Percentiles rank a stretch among this genome's conserved stretches.
Conservation (phyloP, 1,140 invertebrate species). For the Lerema accius region DNA sequence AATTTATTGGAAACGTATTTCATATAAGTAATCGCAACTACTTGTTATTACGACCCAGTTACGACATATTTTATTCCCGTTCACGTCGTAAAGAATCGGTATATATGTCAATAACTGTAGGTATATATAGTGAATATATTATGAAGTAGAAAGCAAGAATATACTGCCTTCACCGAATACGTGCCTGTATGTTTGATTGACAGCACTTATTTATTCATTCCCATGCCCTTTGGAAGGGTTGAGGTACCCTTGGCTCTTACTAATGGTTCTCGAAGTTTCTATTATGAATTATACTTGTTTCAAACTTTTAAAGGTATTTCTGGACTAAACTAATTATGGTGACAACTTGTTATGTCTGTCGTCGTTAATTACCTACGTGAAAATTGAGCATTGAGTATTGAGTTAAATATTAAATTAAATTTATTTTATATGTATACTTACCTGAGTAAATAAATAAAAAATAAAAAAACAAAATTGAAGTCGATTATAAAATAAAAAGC, state of each 20-base stretch:
- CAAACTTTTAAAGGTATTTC: too few relatives aligned
- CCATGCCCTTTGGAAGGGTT: conserved; percentile 52
- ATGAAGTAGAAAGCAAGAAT: conserved; percentile 20
- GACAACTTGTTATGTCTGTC: too few relatives aligned
- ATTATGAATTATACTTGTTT: too few relatives aligned
- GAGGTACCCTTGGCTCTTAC: conserved; percentile 35
- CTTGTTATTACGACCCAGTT: background rate
- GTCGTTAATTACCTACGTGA: too few relatives aligned
- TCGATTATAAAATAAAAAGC: too few relatives aligned
- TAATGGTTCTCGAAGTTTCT: conserved; percentile 23
- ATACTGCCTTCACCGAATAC: conserved; percentile 43
- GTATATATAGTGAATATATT: conserved; percentile 8
- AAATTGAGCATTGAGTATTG: too few relatives aligned
- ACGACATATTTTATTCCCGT: background rate
- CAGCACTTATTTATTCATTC: conserved; percentile 66
- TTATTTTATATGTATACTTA: too few relatives aligned
- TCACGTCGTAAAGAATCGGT: background rate
- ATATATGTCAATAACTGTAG: background rate
- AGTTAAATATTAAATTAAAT: too few relatives aligned
- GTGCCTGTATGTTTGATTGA: conserved; percentile 52
- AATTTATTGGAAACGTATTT: too few relatives aligned
- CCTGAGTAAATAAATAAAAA: too few relatives aligned
- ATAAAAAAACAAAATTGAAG: too few relatives aligned
- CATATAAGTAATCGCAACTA: background rate
- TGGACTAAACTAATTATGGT: too few relatives aligned